Percentiles rank a stretch among this genome's conserved stretches.
Conservation (phyloP, 2,888 invertebrate species). For the Lasius fuliginosus region DNA sequence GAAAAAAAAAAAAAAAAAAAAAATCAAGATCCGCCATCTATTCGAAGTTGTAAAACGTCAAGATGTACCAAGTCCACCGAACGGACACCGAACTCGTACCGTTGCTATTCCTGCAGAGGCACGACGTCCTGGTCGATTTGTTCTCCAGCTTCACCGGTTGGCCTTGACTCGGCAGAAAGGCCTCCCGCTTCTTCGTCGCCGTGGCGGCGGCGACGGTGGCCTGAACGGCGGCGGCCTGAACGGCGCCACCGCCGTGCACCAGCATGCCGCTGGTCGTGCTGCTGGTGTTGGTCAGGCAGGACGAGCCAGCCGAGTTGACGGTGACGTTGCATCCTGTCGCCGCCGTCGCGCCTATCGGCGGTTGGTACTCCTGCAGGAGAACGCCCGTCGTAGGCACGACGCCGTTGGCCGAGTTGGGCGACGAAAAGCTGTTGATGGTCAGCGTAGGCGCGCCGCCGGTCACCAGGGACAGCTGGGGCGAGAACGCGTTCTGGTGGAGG, state of each 20-base stretch:
- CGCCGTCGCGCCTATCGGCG: slow-evolving; percentile 87
- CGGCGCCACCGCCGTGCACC: slow-evolving; percentile 75
- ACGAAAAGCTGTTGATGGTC: slow-evolving; percentile 83
- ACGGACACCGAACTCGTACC: slow-evolving; percentile 72
- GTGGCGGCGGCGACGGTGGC: slow-evolving; percentile 72
- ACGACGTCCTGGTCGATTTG: slow-evolving; percentile 81
- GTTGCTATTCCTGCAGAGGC: slow-evolving; percentile 82
- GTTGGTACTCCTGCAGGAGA: slow-evolving; percentile 86
- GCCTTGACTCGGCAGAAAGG: slow-evolving; percentile 82
- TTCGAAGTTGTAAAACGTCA: no score
- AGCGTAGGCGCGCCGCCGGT: slow-evolving; percentile 81
- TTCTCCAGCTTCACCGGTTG: slow-evolving; percentile 84
- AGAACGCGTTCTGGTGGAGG: slow-evolving; percentile 82
- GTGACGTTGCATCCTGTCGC: slow-evolving; percentile 86
- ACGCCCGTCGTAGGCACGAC: slow-evolving; percentile 82
- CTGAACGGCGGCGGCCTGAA: slow-evolving; percentile 63
- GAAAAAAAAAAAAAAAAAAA: no score
- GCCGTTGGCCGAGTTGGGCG: slow-evolving; percentile 79
- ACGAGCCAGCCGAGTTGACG: slow-evolving; percentile 76
- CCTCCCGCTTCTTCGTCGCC: slow-evolving; percentile 82
- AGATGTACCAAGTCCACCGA: background rate
- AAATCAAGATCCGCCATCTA: no score
- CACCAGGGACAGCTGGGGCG: slow-evolving; percentile 83
- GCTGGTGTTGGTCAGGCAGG: slow-evolving; percentile 78
- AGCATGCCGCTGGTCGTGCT: slow-evolving; percentile 78